Percentiles rank a stretch among this genome's conserved stretches.
phyloP scores from a whole-genome alignment of 2,888 invertebrate genomes.

The Tachina grossa region DNA sequence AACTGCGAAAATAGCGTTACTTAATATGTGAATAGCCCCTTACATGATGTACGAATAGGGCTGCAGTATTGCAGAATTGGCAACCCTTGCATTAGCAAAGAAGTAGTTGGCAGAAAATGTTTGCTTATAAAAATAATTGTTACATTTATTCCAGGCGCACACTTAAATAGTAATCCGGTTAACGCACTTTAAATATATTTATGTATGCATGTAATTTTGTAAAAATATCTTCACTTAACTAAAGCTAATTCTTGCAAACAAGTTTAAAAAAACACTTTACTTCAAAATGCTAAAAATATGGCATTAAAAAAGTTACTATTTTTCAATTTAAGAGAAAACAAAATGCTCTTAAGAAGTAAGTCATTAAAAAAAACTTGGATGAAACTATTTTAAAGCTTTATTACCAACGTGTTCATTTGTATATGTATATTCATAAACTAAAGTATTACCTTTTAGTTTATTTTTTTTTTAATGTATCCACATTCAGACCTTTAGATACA shows the following conservation, averaged over 20 bases:
- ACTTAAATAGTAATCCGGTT: too few species aligned
- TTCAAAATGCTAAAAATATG: background rate
- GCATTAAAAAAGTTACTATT: background rate
- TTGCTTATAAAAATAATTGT: too few species aligned
- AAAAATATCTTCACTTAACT: background rate
- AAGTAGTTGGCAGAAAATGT: too few species aligned
- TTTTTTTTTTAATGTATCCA: conserved; percentile 36
- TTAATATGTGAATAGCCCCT: too few species aligned
- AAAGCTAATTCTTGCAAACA: background rate
- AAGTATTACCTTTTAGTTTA: background rate
- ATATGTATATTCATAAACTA: conserved; percentile 55
- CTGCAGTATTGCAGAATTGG: too few species aligned
- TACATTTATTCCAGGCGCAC: too few species aligned
- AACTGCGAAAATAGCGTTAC: too few species aligned
- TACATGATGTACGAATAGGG: too few species aligned
- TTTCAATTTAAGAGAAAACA: conserved; percentile 43
- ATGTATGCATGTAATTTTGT: background rate
- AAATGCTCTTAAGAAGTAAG: conserved; percentile 37
- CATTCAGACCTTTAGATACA: conserved; percentile 39
- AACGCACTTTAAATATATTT: background rate
- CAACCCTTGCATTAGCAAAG: too few species aligned
- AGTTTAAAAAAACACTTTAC: background rate
- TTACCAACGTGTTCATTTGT: conserved; percentile 10
- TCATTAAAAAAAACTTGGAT: background rate
- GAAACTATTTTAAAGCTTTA: conserved; percentile 41